phyloP scores from a whole-genome alignment of 2,113 vertebrate genomes.

The Amia ocellicauda region DNA sequence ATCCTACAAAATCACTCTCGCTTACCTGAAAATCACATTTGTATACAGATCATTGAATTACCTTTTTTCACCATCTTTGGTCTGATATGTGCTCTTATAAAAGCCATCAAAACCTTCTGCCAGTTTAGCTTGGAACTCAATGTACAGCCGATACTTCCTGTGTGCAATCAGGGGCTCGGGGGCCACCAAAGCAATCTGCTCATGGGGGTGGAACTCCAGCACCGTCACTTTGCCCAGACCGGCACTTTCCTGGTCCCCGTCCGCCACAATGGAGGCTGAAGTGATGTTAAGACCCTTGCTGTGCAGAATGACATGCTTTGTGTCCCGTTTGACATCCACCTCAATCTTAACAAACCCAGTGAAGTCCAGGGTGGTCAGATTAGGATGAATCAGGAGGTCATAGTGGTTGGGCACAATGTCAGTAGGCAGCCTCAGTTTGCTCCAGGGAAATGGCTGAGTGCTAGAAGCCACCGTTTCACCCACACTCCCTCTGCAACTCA shows the following conservation, averaged over 20 bases:
- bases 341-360: slow-evolving; percentile 31
- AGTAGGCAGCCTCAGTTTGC: slow-evolving; percentile 23
- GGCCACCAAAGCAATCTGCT: slow-evolving; percentile 40
- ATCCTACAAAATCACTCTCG: too few species aligned
- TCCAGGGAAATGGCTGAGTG: slow-evolving; percentile 36
- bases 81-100: slow-evolving; percentile 39
- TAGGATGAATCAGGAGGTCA: slow-evolving; percentile 30
- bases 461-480: slow-evolving; percentile 4
- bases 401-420: slow-evolving; percentile 23
- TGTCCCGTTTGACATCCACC: slow-evolving; percentile 28
- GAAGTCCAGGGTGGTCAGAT: slow-evolving; percentile 40
- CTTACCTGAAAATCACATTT: too few species aligned
- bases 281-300: slow-evolving; percentile 36
- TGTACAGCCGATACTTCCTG: slow-evolving; percentile 24
- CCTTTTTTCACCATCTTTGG: slow-evolving; percentile 37
- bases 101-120: slow-evolving; percentile 36
- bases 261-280: slow-evolving; percentile 23
- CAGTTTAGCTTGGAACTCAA: slow-evolving; percentile 34
- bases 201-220: slow-evolving; percentile 30
- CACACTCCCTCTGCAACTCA: neutral
- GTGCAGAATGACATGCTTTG: slow-evolving; percentile 36
- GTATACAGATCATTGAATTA: slow-evolving; percentile 16
- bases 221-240: slow-evolving; percentile 20
- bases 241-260: slow-evolving; percentile 20
- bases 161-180: slow-evolving; percentile 18